These are phyloP conservation scores for Bovichtus diacanthus DNA, from an alignment of 2,797 vertebrate species.

Conservation along the genomic window DNA sequence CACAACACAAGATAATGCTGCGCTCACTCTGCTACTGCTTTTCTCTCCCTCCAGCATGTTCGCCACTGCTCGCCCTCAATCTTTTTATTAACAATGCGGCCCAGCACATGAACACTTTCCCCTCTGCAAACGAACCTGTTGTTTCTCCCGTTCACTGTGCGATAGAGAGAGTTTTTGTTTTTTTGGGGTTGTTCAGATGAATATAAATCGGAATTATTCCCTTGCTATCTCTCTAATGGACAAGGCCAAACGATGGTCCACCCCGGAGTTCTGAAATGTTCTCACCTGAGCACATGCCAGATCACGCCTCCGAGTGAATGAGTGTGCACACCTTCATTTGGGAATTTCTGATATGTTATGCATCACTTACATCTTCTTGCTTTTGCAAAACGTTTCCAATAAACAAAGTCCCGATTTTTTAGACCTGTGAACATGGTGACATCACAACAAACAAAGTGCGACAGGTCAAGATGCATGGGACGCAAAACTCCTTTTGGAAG, in stretches of 20 bases:
- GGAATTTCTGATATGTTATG: not conserved
- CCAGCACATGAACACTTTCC: too few species aligned
- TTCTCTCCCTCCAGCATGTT: not conserved
- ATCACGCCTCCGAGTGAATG: constrained; percentile 22
- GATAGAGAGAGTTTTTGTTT: too few species aligned
- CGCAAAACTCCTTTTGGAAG: too few species aligned
- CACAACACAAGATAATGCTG: constrained; percentile 25
- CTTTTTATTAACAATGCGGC: not conserved
- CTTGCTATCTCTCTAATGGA: not conserved
- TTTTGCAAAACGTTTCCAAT: not conserved
- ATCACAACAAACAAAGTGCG: too few species aligned
- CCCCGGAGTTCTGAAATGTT: constrained; percentile 64
- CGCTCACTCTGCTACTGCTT: constrained; percentile 14
- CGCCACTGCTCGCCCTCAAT: not conserved
- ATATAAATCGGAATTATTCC: constrained; percentile 3
- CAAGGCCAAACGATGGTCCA: constrained; percentile 33
- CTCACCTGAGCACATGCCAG: constrained; percentile 50
- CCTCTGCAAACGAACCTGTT: constrained; percentile 1
- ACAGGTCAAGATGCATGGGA: too few species aligned
- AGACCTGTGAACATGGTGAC: too few species aligned
- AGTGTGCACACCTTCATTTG: not conserved
- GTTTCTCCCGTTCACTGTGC: not conserved
- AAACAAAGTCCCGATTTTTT: too few species aligned
- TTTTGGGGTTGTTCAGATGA: not conserved
- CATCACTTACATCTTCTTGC: not conserved